Conservation (phyloP, 2,797 vertebrate species). For the Enoplosus armatus region DNA sequence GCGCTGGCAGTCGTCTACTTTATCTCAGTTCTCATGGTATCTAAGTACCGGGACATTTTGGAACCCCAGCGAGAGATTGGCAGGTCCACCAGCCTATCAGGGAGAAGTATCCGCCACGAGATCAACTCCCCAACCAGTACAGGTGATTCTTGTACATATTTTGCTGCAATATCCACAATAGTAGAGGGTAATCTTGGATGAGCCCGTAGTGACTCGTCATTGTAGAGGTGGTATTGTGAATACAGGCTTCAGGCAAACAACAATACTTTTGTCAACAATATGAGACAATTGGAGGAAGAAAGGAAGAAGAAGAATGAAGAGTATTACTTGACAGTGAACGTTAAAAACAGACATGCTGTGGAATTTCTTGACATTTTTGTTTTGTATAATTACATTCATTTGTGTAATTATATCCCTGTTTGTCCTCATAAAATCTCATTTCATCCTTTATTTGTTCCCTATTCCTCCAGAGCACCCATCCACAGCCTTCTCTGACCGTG, state of each 20-base stretch:
- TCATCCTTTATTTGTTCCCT: slow-evolving; percentile 4
- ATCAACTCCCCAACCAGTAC: slow-evolving; percentile 99
- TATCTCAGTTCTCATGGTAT: slow-evolving; percentile 99
- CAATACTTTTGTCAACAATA: slow-evolving; percentile 41
- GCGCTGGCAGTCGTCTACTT: slow-evolving; percentile 99
- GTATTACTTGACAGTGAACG: slow-evolving; percentile 15
- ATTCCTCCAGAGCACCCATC: slow-evolving; percentile 89
- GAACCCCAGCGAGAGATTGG: slow-evolving; percentile 98
- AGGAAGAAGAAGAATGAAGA: slow-evolving; percentile 3
- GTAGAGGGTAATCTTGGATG: slow-evolving; percentile 12
- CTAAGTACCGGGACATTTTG: slow-evolving; percentile 98
- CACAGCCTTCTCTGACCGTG: slow-evolving; percentile 89
- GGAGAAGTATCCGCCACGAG: slow-evolving; percentile 97
- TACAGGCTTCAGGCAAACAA: slow-evolving; percentile 46
- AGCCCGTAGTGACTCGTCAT: slow-evolving; percentile 52
- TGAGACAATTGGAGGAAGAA: slow-evolving; percentile 32
- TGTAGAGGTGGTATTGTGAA: slow-evolving; percentile 26
- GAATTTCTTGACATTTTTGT: slow-evolving; percentile 22
- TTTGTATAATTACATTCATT: no score
- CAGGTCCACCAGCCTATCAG: slow-evolving; percentile 93
- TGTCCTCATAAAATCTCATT: not conserved
- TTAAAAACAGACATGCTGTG: slow-evolving; percentile 28
- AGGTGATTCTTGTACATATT: slow-evolving; percentile 87
- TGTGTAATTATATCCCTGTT: not conserved
- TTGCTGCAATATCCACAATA: slow-evolving; percentile 12